Base-by-base conservation (phyloP, 2,888 invertebrate species). In the Hemicrepidius hirtus region DNA sequence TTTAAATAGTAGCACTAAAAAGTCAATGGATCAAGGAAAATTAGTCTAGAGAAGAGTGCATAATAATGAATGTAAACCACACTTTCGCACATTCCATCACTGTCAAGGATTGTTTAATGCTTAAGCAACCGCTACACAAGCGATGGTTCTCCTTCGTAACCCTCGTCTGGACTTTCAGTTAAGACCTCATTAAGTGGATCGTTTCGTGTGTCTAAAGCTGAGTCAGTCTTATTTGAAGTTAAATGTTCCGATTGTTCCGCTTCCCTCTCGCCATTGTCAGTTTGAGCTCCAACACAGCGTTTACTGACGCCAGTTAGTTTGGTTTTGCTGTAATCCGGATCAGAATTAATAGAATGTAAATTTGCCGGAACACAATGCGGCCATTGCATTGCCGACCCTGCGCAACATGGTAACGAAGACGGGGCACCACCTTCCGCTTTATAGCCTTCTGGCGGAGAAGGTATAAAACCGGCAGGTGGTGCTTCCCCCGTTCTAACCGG, bases 91-190 rank as follows among this genome's bases (percentile, higher is more conserved):
- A 37, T 57, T 53, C 12, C 53, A 63, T 67, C 62, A 62, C 44
- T 71, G 59, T 71, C 53, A 60, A 70, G 65, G 59, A 57, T 70
- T 70, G 21, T 63, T 63, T 67, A 64, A 37, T 20, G 72, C 50
- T 64, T 67, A 72, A 68, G 63, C 55, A 64, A 65, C 64, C 65
- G 59, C 70, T 74, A 74, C 63, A 74, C 71, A 66, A 74, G 59
- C 40, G 74, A 50, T 41, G 74, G 74, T 59, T 95, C 95, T 41
- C 95, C 95, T 67, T 94, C 95, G 85, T 95, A 95, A 16, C 95
- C 95, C 86, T 95, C 95, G 84, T 95, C 95, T 41, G 95, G 95
- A 86, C 95, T 95, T 82, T 95, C 95, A 21, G 94, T 93, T 80
- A 89, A 80, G 13, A 87, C 87, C 59, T 83, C 83, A 37, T 79